A percentile compares a stretch with the other conserved stretches of the same genome.
These are phyloP conservation scores for Xyrauchen texanus DNA, from an alignment of 2,113 vertebrate genomes.

Conservation along the genomic window DNA sequence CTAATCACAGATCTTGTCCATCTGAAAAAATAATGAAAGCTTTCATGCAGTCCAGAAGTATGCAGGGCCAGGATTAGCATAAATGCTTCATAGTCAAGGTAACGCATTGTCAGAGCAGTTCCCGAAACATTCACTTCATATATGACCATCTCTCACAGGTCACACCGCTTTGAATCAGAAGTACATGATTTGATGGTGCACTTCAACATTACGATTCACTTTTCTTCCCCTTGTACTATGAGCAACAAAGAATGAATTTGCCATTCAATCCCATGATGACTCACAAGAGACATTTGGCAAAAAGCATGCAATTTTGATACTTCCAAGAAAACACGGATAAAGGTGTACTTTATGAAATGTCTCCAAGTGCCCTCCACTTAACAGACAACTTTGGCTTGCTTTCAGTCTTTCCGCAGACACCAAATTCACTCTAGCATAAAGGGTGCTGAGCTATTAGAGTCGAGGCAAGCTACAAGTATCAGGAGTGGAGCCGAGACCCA, in stretches of 20 bases:
- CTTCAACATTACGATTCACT: slow-evolving; percentile 31
- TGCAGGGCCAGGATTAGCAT: too few species aligned
- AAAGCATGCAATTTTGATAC: slow-evolving; percentile 52
- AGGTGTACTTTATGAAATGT: slow-evolving; percentile 46
- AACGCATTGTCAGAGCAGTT: too few species aligned
- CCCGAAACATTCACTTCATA: too few species aligned
- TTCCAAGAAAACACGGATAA: slow-evolving; percentile 45
- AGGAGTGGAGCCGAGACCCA: slow-evolving; percentile 39
- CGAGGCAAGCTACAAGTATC: slow-evolving; percentile 36
- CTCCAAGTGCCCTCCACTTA: slow-evolving; percentile 55
- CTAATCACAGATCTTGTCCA: too few species aligned
- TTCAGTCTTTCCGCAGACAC: slow-evolving; percentile 43
- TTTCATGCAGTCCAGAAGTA: too few species aligned
- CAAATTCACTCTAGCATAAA: slow-evolving; percentile 49
- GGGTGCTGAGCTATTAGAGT: slow-evolving; percentile 51
- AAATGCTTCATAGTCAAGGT: too few species aligned
- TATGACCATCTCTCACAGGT: too few species aligned
- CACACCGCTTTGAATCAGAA: too few species aligned
- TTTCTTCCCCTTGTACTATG: background rate
- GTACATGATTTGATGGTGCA: too few species aligned
- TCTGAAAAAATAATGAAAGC: too few species aligned
- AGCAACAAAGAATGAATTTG: background rate
- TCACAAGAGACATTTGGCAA: slow-evolving; percentile 48
- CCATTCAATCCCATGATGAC: slow-evolving; percentile 26
- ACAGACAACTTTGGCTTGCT: slow-evolving; percentile 51